Base-by-base conservation (phyloP, 2,113 vertebrate genomes). In the Malurus melanocephalus region DNA sequence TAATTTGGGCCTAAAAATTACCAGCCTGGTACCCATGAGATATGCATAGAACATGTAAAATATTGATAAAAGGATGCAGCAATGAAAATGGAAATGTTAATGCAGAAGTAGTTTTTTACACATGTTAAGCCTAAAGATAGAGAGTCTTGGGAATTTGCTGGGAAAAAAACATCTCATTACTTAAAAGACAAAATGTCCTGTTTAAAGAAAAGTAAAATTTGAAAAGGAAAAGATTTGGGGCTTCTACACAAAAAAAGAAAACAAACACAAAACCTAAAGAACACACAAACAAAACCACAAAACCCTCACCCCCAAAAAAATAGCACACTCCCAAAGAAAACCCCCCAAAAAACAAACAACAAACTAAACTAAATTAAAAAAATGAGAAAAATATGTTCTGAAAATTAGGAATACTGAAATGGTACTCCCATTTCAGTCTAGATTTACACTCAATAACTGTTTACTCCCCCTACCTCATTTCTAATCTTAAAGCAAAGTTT, bases 281-380 rank as follows among this genome's bases (percentile, higher is more conserved):
- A 21, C 11, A 26, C 7, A 46, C 18, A 53, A 1, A 46, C 3
- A 33, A 73, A 60, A 59, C n/a, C 18, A 51, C 45, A 35, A 87
- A 30, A 14, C 1, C 3, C 9, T 6, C 12, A 10, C 1, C 1
- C 1, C 22, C 7, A 43, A 38, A 13, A 71, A 71, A 49, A 49
- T 23, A 16, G 22, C 1, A 16, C 1, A 4, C 4, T 13, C 17
- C 10, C 10, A 2, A 7, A 13, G 8, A 27, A 46, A 33, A 61
- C 4, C 2, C 5, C 4, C 3, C 1, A 2, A 7, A 32, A 24
- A 10, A 3, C 32, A 28, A 15, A 10, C 19, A 74, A 24, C 4
- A 30, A 73, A 52, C 6, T 4, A 66, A 60, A 78, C 2, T 15
- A 65, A 38, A 12, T 2, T 0, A 1, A 48, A 24, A 61, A 56